These are phyloP conservation scores for Apodemia hepburni DNA, from an alignment of 2,888 invertebrate genomes.

Conservation along the genomic window DNA sequence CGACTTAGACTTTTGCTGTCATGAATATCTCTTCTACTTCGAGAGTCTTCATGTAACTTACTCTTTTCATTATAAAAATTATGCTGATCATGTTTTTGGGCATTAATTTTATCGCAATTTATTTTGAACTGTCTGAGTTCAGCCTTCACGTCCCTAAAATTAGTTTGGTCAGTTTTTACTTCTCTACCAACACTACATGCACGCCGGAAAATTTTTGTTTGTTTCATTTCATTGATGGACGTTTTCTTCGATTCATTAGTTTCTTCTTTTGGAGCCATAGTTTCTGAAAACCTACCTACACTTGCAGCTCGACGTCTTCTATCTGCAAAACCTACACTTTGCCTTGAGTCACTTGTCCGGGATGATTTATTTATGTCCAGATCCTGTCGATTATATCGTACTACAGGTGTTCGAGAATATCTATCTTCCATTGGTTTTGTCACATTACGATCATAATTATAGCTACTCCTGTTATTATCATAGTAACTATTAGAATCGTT, in stretches of 20 bases:
- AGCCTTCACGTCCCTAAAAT: constrained; percentile 58
- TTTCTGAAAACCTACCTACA: constrained; percentile 21
- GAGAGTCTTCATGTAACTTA: constrained; percentile 24
- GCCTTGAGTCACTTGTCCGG: background rate
- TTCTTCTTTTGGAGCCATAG: constrained; percentile 22
- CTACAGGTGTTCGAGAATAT: background rate
- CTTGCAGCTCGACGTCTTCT: constrained; percentile 13
- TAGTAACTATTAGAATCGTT: constrained; percentile 33
- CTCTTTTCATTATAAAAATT: constrained; percentile 2
- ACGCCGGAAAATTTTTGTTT: constrained; percentile 41
- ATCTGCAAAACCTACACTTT: constrained; percentile 11
- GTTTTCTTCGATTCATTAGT: background rate
- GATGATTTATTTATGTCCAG: background rate
- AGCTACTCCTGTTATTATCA: constrained; percentile 34
- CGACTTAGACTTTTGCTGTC: constrained; percentile 23
- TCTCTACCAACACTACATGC: constrained; percentile 62
- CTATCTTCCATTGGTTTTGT: background rate
- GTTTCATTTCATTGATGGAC: constrained; percentile 29
- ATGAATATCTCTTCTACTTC: constrained; percentile 37
- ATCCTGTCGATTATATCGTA: background rate
- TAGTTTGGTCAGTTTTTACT: constrained; percentile 35
- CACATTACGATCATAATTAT: background rate
- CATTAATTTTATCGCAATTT: constrained; percentile 29
- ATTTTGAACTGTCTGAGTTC: constrained; percentile 53
- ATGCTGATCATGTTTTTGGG: constrained; percentile 26